Evolutionary conservation across 2,113 vertebrate species (phyloP).

Genomic region (Jaculus jaculus): DNA sequence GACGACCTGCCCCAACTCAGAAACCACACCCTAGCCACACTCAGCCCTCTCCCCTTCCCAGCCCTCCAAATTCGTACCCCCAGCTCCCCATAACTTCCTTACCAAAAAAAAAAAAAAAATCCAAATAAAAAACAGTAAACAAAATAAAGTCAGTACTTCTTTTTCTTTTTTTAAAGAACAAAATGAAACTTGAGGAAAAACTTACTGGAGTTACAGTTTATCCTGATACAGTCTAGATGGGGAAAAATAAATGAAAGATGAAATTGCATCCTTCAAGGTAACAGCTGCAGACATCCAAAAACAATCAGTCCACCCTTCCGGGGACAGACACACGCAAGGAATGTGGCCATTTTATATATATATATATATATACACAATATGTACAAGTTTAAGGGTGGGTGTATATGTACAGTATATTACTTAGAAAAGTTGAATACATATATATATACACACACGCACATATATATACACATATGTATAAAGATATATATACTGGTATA

Average conservation of each 20-base stretch:
- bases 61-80: conserved; percentile 45
- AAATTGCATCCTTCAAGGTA: conserved; percentile 99
- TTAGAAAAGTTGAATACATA: conserved; percentile 84
- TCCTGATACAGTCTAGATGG: conserved; percentile 99
- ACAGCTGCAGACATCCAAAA: conserved; percentile 99
- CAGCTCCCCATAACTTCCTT: conserved; percentile 58
- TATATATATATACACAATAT: conserved; percentile 77
- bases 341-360: conserved; percentile 92
- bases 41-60: conserved; percentile 53
- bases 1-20: conserved; percentile 64
- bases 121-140: conserved; percentile 83
- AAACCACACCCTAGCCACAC: conserved; percentile 56
- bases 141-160: conserved; percentile 86
- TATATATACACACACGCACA: conserved; percentile 83
- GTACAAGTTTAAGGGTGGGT: conserved; percentile 83
- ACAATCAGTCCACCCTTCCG: conserved; percentile 99
- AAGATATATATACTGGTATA: conserved; percentile 85
- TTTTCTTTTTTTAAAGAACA: conserved; percentile 86
- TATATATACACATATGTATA: conserved; percentile 80
- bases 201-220: conserved; percentile 99
- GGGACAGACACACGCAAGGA: conserved; percentile 98
- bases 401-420: conserved; percentile 86
- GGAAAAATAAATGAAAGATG: conserved; percentile 99
- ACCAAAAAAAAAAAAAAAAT: conserved; percentile 67
- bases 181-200: conserved; percentile 99